Evolutionary conservation across 2,888 invertebrate species (phyloP), one percentile per base, ranked within the genome.

Genomic region (Megaustenia siamemsis): DNA sequence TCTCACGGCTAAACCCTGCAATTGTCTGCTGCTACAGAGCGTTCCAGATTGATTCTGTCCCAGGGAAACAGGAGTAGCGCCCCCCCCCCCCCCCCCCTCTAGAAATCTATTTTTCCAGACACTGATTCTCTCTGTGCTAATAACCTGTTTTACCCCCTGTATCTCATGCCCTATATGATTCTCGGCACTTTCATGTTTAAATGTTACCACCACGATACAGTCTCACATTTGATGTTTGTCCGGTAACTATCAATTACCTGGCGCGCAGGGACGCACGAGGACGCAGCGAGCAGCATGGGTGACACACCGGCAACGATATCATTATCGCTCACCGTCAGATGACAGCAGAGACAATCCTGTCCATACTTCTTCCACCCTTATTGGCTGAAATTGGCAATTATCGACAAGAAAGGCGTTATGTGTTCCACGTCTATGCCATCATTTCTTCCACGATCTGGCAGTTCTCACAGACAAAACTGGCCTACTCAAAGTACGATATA

Each of bases 321-420:
- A 53, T 71, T 82, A 82, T 73, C 81, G 81, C 15, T 43, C 71
- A 82, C 73, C 40, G 56, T 38, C 35, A 71, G 71, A 82, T 60
- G 71, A 56, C 71, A 56, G 28, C n/a, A 21, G 24, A 56, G 56
- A 43, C 80, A 69, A 32, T 49, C 69, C n/a, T 43, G 69, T 32
- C 69, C 49, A n/a, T 49, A 43, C n/a, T 73, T 28, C 40, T 60
- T 38, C 60, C 43, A 40, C 32, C 38, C 40, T 60, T 56, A 73
- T 60, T 53, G 73, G 73, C 53, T 73, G 81, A 82, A 56, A 82
- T 71, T 35, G 56, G 81, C 81, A 82, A 82, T 82, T 82, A 82
- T 73, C 63, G 73, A 40, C 69, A 69, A 80, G 80, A 80, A 69
- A 35, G 49, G 69, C 69, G 69, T 53, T 69, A 49, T 68, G 80